Base-by-base conservation (phyloP, 2,797 vertebrate genomes). In the Onychomys leucogaster region DNA sequence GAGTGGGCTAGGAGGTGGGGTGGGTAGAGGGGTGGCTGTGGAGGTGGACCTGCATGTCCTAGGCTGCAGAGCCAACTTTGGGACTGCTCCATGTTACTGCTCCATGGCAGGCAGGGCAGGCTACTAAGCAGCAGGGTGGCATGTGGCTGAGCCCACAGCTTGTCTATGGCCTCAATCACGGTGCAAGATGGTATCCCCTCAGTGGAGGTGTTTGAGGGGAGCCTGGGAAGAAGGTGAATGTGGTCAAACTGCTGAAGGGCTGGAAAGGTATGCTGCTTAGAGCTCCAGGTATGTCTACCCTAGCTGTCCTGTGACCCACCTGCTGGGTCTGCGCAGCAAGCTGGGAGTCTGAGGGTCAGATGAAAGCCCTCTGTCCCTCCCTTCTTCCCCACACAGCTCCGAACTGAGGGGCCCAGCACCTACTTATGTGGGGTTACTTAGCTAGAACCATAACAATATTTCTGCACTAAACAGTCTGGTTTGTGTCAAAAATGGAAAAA, bases 241-340 rank as follows among this genome's bases (percentile, higher is more conserved):
- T 99, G 98, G 98, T 99, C 4, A 98, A 99, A 61, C 98, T 99
- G 93, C 99, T 99, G 89, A 99, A 98, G 91, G 99, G 98, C 65
- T 99, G 99, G 98, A 99, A 99, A 87, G 99, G 99, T 0, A 93
- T 99, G 46, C 99, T 99, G 65, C 99, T 99, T 75, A 99, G 99
- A 27, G 99, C 99, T 69, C 99, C 99, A 1, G 99, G 99, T 99
- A 99, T 4, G 99, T 99, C 91, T 99, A 99, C 1, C 99, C 99
- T 0, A 99, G 99, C 46, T 99, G 99, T 94, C 99, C 99, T 93
- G 99, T 99, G 99, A 99, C 99, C 37, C 99, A 99, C 97, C 98
- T 99, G 34, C 99, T 17, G 99, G 99, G 32, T 99, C 99, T 61
- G 98, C 99, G 98, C 77, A 99, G 94, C 98, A 99, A 94, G 98